Percentiles rank a stretch among this genome's conserved stretches.
phyloP scores from a whole-genome alignment of 2,888 invertebrate genomes.

The Cerceris rybyensis region DNA sequence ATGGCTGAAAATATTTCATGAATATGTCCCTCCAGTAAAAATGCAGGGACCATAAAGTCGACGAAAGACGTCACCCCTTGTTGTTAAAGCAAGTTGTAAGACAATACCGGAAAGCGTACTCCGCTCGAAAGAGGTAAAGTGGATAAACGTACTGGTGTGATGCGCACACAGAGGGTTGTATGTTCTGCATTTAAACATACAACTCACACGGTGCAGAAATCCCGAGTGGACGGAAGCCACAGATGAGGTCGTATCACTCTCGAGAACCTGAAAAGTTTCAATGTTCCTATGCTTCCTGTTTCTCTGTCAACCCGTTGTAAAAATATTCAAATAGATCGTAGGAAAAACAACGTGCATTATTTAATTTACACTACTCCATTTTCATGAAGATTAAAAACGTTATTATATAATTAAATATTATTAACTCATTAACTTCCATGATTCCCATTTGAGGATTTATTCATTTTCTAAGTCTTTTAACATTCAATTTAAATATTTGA shows the following conservation, averaged over 20 bases:
- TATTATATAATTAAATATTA: no score
- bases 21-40: slow-evolving; percentile 1
- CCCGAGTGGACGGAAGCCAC: slow-evolving; percentile 39
- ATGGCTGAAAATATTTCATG: not conserved
- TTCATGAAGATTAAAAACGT: not conserved
- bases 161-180: slow-evolving; percentile 44
- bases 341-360: not conserved
- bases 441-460: no score
- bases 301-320: slow-evolving; percentile 23
- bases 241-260: slow-evolving; percentile 3
- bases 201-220: slow-evolving; percentile 30
- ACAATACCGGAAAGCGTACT: slow-evolving; percentile 54
- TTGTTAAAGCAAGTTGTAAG: slow-evolving; percentile 36
- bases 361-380: slow-evolving; percentile 48
- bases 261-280: slow-evolving; percentile 43
- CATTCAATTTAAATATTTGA: no score
- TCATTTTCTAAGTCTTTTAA: no score
- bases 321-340: slow-evolving; percentile 8
- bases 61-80: slow-evolving; percentile 7
- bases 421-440: no score
- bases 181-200: slow-evolving; percentile 41
- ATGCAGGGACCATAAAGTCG: not conserved
- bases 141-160: slow-evolving; percentile 51
- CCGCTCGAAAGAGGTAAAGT: slow-evolving; percentile 48
- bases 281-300: slow-evolving; percentile 18